phyloP scores from a whole-genome alignment of 2,797 vertebrate species.

The Malacoraja senta region DNA sequence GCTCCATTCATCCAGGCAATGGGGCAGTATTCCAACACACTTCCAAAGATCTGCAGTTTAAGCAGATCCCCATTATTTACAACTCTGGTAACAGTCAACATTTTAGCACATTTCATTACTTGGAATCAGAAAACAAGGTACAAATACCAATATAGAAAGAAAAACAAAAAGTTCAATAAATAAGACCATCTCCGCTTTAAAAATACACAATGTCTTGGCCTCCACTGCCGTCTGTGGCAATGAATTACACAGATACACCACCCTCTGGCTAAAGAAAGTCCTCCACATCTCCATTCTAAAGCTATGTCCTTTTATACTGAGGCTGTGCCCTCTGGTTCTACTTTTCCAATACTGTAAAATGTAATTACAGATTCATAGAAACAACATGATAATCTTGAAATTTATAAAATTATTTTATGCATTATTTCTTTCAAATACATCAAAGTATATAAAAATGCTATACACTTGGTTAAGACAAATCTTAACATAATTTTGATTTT shows the following conservation, averaged over 20 bases:
- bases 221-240: no score
- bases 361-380: not conserved
- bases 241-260: no score
- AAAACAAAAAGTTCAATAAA: not conserved
- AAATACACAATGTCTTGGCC: no score
- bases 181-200: not conserved
- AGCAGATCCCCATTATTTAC: not conserved
- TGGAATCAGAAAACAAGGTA: not conserved
- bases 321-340: no score
- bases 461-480: not conserved
- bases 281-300: no score
- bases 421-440: not conserved
- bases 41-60: not conserved
- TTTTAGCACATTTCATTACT: not conserved
- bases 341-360: not conserved
- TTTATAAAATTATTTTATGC: not conserved
- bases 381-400: not conserved
- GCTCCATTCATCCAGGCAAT: not conserved
- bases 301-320: no score
- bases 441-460: slow-evolving; percentile 9
- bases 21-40: not conserved
- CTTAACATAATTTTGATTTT: not conserved
- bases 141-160: not conserved
- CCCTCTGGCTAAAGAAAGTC: no score
- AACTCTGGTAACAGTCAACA: not conserved